Evolutionary conservation across 1,140 invertebrate genomes (phyloP), one percentile per base, ranked within the genome.

Genomic region (Trichogramma pretiosum): DNA sequence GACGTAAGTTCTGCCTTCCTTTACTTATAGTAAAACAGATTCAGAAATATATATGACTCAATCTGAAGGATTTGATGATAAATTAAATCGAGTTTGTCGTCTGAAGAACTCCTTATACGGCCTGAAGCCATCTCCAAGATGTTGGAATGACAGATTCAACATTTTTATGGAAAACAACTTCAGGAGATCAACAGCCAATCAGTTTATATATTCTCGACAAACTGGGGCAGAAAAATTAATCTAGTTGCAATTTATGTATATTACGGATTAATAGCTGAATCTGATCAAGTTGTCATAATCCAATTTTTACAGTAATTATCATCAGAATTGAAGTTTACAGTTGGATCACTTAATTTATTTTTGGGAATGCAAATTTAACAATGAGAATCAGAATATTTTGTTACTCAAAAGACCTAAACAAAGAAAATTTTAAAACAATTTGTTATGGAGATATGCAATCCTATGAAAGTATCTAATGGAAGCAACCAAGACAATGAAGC

Each of bases 41-140:
- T 58, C 65, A 52, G 52, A 43, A 17, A 54, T 69, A 4, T 67
- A 54, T 48, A 65, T 69, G 58, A 21, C 54, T 30, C 58, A 64
- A 47, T 62, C 64, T 26, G 19, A 63, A 16, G 57, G 54, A 7
- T 50, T 55, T 22, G 34, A 54, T 13, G 47, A 61, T 22, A 28
- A 39, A 14, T n/a, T 26, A 18, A 37, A 46, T 23, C 43, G 39
- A 17, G 50, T 55, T 7, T 61, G 59, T 26, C 28, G 45, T 13
- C 24, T 62, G 9, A 33, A 45, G 3, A 54, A 50, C 37, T 52
- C 46, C 26, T 28, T 60, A 14, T 61, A 61, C 42, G 48, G 42
- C 1, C 42, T 65, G 4, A 55, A 57, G 38, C 56, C 59, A 53
- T 39, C 60, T 21, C 55, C 59, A 16, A 41, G 56, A 28, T 52